Evolutionary conservation across 2,113 vertebrate species (phyloP).

Genomic region (Elachura formosa): DNA sequence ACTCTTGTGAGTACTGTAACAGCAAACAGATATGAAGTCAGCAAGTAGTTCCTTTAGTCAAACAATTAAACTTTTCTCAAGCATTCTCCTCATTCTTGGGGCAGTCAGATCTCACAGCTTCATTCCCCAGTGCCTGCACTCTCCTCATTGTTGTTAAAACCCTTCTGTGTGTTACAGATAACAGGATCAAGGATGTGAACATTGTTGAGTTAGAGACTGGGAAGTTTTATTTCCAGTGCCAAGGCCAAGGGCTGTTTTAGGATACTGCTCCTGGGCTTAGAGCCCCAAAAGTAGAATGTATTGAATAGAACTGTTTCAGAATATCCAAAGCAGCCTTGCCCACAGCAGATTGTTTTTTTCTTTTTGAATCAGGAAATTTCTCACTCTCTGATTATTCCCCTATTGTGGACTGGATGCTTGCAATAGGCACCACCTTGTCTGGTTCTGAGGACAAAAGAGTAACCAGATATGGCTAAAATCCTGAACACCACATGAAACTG

Average conservation of each 20-base stretch:
- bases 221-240: constrained; percentile 22
- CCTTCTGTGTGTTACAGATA: constrained; percentile 33
- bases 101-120: background rate
- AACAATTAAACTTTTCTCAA: background rate
- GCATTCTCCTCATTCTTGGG: background rate
- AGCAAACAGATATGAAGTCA: background rate
- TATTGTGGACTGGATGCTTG: background rate
- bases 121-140: background rate
- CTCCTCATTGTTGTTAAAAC: background rate
- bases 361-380: constrained; percentile 8
- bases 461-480: constrained; percentile 1
- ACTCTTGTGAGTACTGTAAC: background rate
- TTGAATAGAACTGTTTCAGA: background rate
- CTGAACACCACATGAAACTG: background rate
- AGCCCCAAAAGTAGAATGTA: background rate
- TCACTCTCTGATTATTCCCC: background rate
- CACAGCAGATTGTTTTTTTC: background rate
- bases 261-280: constrained; percentile 2
- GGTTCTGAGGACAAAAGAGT: background rate
- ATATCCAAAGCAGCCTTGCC: background rate
- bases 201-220: background rate
- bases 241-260: background rate
- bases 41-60: background rate
- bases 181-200: background rate
- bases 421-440: constrained; percentile 10